These are phyloP conservation scores for Sceloporus tristichus DNA, from an alignment of 2,113 vertebrate genomes.

Conservation along the genomic window DNA sequence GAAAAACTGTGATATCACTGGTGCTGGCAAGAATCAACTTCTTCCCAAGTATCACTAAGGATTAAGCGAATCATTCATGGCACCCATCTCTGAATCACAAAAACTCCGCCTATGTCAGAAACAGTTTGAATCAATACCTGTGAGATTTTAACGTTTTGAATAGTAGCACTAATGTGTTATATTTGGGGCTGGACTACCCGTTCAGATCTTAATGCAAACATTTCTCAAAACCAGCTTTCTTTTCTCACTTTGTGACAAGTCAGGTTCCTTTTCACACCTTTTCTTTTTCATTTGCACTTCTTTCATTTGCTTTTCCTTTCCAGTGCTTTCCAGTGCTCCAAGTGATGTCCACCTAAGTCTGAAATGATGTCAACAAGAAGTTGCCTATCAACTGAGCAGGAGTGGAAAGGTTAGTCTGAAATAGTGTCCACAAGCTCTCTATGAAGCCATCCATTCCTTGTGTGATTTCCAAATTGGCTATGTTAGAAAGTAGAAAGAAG, in stretches of 20 bases:
- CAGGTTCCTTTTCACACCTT: not conserved
- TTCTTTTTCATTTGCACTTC: not conserved
- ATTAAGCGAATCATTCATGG: slow-evolving; percentile 55
- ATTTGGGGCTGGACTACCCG: not conserved
- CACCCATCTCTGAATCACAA: slow-evolving; percentile 15
- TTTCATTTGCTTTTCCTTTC: not conserved
- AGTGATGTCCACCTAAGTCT: not conserved
- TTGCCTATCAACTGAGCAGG: too few relatives aligned
- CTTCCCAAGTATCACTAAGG: slow-evolving; percentile 48
- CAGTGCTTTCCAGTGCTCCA: not conserved
- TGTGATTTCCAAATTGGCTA: not conserved
- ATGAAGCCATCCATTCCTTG: not conserved
- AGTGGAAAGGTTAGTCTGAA: too few relatives aligned
- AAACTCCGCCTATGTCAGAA: slow-evolving; percentile 34
- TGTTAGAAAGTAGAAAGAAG: too few relatives aligned
- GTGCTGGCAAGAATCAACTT: slow-evolving; percentile 34
- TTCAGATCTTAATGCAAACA: not conserved
- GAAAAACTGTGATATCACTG: slow-evolving; percentile 35
- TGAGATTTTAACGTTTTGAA: not conserved
- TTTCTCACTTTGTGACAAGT: not conserved
- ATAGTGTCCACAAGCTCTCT: too few relatives aligned
- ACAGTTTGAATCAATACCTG: slow-evolving; percentile 4
- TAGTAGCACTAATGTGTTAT: not conserved
- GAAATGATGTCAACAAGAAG: too few relatives aligned
- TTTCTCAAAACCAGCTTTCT: not conserved